Evolutionary conservation across 1,140 invertebrate genomes (phyloP).

Genomic region (Drosophila aff.): DNA sequence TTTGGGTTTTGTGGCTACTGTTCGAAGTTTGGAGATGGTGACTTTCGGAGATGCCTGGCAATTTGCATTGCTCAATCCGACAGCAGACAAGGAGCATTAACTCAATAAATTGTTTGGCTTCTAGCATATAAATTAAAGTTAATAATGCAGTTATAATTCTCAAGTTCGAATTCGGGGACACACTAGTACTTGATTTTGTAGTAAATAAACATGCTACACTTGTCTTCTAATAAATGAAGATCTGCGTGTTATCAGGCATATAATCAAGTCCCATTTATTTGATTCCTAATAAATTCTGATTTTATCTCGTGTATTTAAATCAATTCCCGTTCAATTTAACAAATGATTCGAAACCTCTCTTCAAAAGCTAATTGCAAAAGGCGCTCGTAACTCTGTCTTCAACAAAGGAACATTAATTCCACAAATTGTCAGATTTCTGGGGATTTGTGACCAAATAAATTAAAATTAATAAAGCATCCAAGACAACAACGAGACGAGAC

Average conservation of each 20-base stretch:
- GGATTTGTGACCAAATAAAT: slow-evolving; percentile 49
- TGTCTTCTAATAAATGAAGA: neutral
- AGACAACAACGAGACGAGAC: slow-evolving; percentile 18
- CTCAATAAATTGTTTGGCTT: slow-evolving; percentile 48
- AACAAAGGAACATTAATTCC: slow-evolving; percentile 14
- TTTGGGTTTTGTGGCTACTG: slow-evolving; percentile 66
- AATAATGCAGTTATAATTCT: slow-evolving; percentile 8
- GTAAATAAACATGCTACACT: neutral
- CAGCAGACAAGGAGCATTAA: slow-evolving; percentile 11
- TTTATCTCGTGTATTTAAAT: neutral
- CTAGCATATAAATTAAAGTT: slow-evolving; percentile 44
- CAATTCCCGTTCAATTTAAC: neutral
- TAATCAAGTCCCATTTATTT: no score
- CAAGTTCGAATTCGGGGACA: neutral
- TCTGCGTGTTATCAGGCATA: neutral
- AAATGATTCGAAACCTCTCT: neutral
- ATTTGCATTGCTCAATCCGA: slow-evolving; percentile 52
- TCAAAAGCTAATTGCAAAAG: neutral
- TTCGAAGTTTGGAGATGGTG: slow-evolving; percentile 49
- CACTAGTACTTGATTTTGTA: neutral
- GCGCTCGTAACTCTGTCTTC: neutral
- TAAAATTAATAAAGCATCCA: slow-evolving; percentile 48
- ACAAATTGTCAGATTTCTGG: slow-evolving; percentile 48
- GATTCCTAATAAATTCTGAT: neutral
- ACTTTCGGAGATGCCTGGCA: slow-evolving; percentile 16